phyloP scores from a whole-genome alignment of 2,888 invertebrate species.

The Ganaspis brasiliensis region DNA sequence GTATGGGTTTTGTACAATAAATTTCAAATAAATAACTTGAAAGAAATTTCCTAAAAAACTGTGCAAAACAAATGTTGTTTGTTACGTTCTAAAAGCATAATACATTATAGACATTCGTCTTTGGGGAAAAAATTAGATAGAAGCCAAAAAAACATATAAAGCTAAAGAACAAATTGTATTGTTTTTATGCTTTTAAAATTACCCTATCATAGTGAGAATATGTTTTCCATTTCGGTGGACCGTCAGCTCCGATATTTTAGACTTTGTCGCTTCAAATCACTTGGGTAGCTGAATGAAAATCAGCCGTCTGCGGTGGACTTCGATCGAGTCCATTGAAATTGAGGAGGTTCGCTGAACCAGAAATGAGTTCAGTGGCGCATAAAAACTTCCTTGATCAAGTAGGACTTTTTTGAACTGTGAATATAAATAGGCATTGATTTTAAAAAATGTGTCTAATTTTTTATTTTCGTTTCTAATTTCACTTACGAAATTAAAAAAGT shows the following conservation, averaged over 20 bases:
- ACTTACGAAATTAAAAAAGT: not conserved
- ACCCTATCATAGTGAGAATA: not conserved
- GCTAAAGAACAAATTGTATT: not conserved
- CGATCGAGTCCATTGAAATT: conserved; percentile 58
- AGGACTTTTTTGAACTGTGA: conserved; percentile 25
- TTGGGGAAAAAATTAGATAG: not conserved
- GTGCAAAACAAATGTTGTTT: no score
- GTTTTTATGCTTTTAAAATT: conserved; percentile 33
- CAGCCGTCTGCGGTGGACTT: conserved; percentile 58
- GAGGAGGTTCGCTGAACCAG: conserved; percentile 59
- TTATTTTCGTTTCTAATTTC: not conserved
- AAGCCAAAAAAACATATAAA: not conserved
- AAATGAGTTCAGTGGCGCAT: conserved; percentile 60
- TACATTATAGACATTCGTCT: not conserved
- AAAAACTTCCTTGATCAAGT: conserved; percentile 52
- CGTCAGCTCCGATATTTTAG: conserved; percentile 53
- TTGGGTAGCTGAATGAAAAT: conserved; percentile 57
- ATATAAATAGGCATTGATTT: conserved; percentile 35
- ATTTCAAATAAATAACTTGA: no score
- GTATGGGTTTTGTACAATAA: no score
- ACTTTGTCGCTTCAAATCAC: conserved; percentile 55
- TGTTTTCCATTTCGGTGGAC: conserved; percentile 56
- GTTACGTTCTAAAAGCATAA: not conserved
- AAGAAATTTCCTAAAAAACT: no score
- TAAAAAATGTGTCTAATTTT: not conserved